These are phyloP conservation scores for Parotia lawesii DNA, from an alignment of 2,113 vertebrate genomes.

Conservation along the genomic window DNA sequence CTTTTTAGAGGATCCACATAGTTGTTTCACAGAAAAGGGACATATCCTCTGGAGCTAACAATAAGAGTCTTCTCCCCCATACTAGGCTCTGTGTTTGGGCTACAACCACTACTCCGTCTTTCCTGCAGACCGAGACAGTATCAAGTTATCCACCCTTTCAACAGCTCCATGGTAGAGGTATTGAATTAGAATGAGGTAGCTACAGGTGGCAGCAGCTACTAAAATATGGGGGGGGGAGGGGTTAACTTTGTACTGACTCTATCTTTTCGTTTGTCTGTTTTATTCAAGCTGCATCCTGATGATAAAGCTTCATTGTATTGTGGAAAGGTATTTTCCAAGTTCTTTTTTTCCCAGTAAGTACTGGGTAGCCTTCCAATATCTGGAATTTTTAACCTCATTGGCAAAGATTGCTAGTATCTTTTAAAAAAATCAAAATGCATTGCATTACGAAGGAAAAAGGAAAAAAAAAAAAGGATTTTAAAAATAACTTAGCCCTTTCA, in stretches of 20 bases:
- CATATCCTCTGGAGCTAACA: background rate
- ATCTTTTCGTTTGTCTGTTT: background rate
- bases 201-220: constrained; percentile 71
- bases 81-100: constrained; percentile 20
- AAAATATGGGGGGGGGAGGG: background rate
- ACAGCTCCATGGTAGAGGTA: constrained; percentile 34
- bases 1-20: constrained; percentile 28
- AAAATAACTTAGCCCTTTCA: background rate
- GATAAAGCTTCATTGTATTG: background rate
- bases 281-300: background rate
- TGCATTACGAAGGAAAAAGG: background rate
- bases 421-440: background rate
- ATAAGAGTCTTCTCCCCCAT: background rate
- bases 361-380: background rate
- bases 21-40: constrained; percentile 39
- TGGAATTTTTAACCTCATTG: background rate
- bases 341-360: background rate
- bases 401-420: background rate
- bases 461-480: accelerated
- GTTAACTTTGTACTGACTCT: background rate
- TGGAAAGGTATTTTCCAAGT: background rate
- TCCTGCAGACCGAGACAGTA: constrained; percentile 22
- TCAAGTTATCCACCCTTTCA: constrained; percentile 66
- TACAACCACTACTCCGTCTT: background rate
- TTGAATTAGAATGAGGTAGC: constrained; percentile 54